A percentile compares a stretch with the other conserved stretches of the same genome.
Conservation (phyloP, 1,140 invertebrate species). For the Brachionus calyciflorus region DNA sequence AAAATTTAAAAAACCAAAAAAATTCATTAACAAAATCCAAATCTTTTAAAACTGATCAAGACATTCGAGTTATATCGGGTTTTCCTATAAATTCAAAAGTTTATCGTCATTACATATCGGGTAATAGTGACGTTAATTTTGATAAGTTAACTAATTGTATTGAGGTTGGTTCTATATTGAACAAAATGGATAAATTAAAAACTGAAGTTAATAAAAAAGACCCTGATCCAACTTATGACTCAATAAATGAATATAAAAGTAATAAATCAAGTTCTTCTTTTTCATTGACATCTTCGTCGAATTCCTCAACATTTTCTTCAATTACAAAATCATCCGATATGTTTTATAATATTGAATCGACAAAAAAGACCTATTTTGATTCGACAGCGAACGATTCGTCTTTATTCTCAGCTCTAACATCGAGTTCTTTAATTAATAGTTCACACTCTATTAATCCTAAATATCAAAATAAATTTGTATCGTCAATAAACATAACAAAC, state of each 20-base stretch:
- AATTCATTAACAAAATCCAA: too few species aligned
- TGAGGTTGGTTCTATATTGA: neutral
- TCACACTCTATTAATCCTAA: neutral
- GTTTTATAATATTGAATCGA: neutral
- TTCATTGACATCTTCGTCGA: neutral
- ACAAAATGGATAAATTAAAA: too few species aligned
- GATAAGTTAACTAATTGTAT: constrained; percentile 24
- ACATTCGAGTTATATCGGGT: constrained; percentile 15
- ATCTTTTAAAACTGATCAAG: too few species aligned
- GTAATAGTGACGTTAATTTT: neutral
- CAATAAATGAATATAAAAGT: constrained; percentile 20
- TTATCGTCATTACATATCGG: constrained; percentile 39
- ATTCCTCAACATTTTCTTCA: constrained; percentile 16
- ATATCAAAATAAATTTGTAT: neutral
- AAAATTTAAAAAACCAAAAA: too few species aligned
- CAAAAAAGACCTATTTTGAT: neutral
- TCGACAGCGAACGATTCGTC: constrained; percentile 12
- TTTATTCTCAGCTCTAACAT: constrained; percentile 24
- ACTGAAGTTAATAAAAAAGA: constrained; percentile 14
- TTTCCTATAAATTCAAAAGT: constrained; percentile 46
- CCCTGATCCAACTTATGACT: constrained; percentile 21
- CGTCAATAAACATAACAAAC: neutral
- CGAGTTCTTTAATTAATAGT: neutral
- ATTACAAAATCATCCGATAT: constrained; percentile 16
- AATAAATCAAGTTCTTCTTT: neutral